A percentile compares a stretch with the other conserved stretches of the same genome.
Conservation (phyloP, 2,888 invertebrate species). For the Drosophila mimica region DNA sequence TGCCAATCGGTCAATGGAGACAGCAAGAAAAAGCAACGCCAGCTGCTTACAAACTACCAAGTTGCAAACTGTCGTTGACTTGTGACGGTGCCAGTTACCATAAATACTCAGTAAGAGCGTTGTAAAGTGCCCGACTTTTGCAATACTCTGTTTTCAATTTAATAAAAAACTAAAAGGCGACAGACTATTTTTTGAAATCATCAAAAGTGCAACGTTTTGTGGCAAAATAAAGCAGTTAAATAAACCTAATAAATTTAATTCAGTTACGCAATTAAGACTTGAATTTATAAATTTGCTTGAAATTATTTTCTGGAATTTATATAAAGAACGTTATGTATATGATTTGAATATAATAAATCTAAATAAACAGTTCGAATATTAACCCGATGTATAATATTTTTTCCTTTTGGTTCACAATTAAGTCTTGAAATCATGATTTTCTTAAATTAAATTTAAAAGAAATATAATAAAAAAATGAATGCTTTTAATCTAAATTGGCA, state of each 20-base stretch:
- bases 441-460: neutral
- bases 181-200: neutral
- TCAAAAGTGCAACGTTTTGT: neutral
- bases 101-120: neutral
- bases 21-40: slow-evolving; percentile 8
- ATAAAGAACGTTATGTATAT: neutral
- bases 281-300: neutral
- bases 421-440: neutral
- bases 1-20: slow-evolving; percentile 40
- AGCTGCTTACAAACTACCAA: slow-evolving; percentile 1
- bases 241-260: neutral
- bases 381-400: neutral
- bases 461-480: too few relatives aligned
- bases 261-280: neutral
- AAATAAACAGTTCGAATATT: neutral
- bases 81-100: slow-evolving; percentile 13
- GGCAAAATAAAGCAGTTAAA: neutral
- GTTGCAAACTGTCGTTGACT: slow-evolving; percentile 14
- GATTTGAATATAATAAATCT: neutral
- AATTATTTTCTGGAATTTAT: neutral
- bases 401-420: neutral
- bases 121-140: neutral
- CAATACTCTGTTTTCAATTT: neutral
- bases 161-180: neutral
- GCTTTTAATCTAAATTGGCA: neutral